Conservation (phyloP, 2,888 invertebrate species). For the Netelia melanura region DNA sequence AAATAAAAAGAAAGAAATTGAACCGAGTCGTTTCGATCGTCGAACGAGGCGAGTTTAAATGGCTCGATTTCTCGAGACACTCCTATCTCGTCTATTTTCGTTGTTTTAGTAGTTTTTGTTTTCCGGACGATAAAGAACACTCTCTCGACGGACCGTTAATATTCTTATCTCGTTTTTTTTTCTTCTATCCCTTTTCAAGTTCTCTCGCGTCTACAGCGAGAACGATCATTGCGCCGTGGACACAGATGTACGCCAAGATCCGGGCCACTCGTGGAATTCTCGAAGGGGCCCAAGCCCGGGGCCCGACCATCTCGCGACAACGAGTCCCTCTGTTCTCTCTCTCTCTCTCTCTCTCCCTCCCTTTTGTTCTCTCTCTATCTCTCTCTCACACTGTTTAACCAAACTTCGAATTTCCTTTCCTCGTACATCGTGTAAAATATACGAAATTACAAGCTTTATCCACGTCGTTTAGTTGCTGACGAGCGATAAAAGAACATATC, state of each 20-base stretch:
- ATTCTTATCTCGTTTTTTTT: conserved; percentile 57
- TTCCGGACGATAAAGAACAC: conserved; percentile 45
- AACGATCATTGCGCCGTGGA: background rate
- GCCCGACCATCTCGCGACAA: conserved; percentile 19
- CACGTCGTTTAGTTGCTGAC: background rate
- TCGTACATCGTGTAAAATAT: background rate
- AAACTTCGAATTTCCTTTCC: background rate
- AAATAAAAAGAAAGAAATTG: background rate
- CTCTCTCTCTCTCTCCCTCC: background rate
- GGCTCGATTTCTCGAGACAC: background rate
- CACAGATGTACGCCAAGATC: background rate
- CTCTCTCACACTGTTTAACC: background rate
- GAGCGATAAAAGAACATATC: background rate
- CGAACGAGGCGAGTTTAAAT: background rate
- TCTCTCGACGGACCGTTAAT: conserved; percentile 17
- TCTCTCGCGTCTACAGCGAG: background rate
- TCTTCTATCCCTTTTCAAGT: conserved; percentile 56
- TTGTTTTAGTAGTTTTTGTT: conserved; percentile 2
- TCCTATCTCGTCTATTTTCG: background rate
- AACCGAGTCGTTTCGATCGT: no score
- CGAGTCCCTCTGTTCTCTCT: conserved; percentile 49
- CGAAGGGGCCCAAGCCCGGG: background rate
- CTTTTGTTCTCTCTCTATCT: background rate
- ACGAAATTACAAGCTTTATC: conserved; percentile 1
- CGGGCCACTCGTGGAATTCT: conserved; percentile 46